phyloP scores from a whole-genome alignment of 2,888 invertebrate genomes.

The Drosophila meridionalis region DNA sequence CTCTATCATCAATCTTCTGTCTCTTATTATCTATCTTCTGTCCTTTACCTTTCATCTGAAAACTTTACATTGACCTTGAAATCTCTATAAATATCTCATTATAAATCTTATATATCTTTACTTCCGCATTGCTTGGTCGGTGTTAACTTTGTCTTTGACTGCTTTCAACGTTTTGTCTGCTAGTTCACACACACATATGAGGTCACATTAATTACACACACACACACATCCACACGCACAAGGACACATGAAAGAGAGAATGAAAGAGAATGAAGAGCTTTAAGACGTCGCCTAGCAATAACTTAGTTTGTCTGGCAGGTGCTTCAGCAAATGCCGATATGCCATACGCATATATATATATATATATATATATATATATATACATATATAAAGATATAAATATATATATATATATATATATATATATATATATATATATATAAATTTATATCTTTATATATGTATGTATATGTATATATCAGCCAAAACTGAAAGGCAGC shows the following conservation, averaged over 20 bases:
- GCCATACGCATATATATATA: constrained; percentile 13
- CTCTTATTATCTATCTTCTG: neutral
- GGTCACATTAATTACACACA: constrained; percentile 52
- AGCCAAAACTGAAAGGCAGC: constrained; percentile 24
- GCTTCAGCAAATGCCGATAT: constrained; percentile 52
- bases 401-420: constrained; percentile 5
- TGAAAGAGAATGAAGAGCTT: constrained; percentile 20
- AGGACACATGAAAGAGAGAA: constrained; percentile 31
- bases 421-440: neutral
- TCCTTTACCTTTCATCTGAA: neutral
- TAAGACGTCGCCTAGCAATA: constrained; percentile 32
- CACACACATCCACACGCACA: constrained; percentile 22
- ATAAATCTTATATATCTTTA: neutral
- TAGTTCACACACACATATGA: constrained; percentile 30
- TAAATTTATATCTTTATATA: neutral
- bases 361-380: neutral
- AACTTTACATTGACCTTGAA: constrained; percentile 41
- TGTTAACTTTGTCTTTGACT: constrained; percentile 27
- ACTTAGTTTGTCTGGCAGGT: constrained; percentile 51
- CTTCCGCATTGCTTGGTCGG: constrained; percentile 6
- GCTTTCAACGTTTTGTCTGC: constrained; percentile 18
- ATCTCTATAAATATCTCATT: neutral
- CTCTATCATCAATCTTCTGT: neutral
- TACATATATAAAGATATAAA: neutral
- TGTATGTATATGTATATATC: neutral